Evolutionary conservation across 2,888 invertebrate species (phyloP).

Genomic region (Prosopocoilus inquinatus): DNA sequence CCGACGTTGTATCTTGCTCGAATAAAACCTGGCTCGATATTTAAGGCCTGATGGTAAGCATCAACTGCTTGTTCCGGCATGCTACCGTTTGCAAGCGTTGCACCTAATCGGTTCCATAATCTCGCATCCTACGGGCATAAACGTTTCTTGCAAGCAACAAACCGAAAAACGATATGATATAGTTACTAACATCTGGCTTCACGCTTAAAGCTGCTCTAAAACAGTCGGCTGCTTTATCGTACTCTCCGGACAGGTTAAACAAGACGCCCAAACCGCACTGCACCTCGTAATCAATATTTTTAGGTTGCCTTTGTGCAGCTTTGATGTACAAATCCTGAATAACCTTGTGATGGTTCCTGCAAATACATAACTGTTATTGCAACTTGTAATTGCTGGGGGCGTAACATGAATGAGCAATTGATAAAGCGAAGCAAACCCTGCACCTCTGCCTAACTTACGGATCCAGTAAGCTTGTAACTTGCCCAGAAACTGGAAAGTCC

Average conservation of each 20-base stretch:
- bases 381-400: not conserved
- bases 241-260: conserved; percentile 92
- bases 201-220: conserved; percentile 87
- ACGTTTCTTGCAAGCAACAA: not conserved
- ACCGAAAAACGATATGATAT: not conserved
- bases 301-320: conserved; percentile 75
- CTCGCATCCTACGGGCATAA: conserved; percentile 69
- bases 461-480: conserved; percentile 53
- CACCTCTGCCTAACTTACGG: conserved; percentile 46
- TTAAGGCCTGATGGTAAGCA: conserved; percentile 89
- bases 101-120: conserved; percentile 96
- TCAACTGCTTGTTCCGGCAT: conserved; percentile 94
- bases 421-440: conserved; percentile 20
- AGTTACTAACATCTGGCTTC: conserved; percentile 67
- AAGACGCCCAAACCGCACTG: conserved; percentile 94
- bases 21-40: conserved; percentile 92
- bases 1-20: conserved; percentile 97
- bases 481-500: conserved; percentile 52
- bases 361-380: conserved; percentile 6
- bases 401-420: not conserved
- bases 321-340: conserved; percentile 74
- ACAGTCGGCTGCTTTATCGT: conserved; percentile 95
- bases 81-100: conserved; percentile 94
- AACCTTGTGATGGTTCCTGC: conserved; percentile 59
- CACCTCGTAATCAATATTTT: conserved; percentile 80